A percentile compares a stretch with the other conserved stretches of the same genome.
These are phyloP conservation scores for Cryptotermes secundus DNA, from an alignment of 1,140 invertebrate genomes.

Conservation along the genomic window DNA sequence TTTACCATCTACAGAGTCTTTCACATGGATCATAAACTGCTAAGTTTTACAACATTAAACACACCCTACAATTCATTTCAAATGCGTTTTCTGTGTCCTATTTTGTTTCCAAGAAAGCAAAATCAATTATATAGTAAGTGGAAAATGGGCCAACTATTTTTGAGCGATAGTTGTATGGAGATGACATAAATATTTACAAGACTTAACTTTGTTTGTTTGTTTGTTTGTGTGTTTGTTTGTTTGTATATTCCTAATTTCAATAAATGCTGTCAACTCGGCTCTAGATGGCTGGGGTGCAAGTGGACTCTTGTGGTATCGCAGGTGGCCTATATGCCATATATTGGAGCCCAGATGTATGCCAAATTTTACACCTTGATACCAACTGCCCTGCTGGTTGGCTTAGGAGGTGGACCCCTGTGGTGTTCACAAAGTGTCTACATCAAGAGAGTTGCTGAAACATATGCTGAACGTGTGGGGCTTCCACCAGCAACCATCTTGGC, in stretches of 20 bases:
- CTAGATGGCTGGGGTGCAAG: conserved; percentile 53
- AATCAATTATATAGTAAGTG: no score
- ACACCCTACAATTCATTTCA: no score
- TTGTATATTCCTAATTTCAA: neutral
- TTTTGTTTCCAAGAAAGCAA: no score
- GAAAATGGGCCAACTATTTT: no score
- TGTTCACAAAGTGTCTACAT: conserved; percentile 61
- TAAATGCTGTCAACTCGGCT: conserved; percentile 40
- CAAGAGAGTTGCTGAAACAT: conserved; percentile 52
- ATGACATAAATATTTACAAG: no score
- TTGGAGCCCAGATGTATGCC: conserved; percentile 59
- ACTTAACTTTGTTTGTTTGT: no score
- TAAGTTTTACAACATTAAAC: no score
- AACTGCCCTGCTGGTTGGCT: conserved; percentile 51
- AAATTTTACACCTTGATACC: conserved; percentile 53
- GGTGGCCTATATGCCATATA: conserved; percentile 56
- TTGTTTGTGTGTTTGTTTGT: no score
- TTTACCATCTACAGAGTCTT: no score
- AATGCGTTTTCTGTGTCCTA: no score
- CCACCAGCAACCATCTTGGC: conserved; percentile 52
- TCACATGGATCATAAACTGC: no score
- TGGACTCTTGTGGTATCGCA: conserved; percentile 57
- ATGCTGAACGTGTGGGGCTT: conserved; percentile 44
- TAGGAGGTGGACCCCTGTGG: conserved; percentile 61
- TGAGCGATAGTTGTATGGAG: no score